Conservation (phyloP, 2,797 vertebrate species). For the Sebastes elongatus region DNA sequence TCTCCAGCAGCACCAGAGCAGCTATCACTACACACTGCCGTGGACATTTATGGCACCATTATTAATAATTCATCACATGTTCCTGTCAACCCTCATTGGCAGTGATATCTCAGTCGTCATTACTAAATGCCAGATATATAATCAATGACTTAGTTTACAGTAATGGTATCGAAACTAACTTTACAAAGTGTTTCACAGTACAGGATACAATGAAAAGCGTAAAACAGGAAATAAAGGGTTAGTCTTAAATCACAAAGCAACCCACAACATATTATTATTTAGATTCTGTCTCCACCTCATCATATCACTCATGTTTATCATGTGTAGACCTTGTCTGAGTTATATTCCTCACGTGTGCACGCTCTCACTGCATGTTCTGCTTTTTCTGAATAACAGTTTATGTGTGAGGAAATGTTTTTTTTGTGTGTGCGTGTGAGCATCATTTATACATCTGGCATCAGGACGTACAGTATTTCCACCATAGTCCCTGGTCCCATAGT, state of each 20-base stretch:
- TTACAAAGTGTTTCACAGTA: neutral
- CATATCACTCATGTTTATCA: neutral
- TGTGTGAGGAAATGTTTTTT: neutral
- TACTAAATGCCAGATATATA: neutral
- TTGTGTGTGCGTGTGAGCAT: neutral
- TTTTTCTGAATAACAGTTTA: neutral
- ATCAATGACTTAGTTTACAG: neutral
- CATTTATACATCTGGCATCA: neutral
- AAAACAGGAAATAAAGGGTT: neutral
- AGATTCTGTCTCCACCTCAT: neutral
- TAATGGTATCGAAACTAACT: no score
- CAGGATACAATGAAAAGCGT: neutral
- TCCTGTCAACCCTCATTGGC: neutral
- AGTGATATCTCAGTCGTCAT: neutral
- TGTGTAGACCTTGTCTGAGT: no score
- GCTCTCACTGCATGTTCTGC: neutral
- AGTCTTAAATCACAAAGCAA: neutral
- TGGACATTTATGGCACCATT: neutral
- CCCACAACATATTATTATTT: neutral
- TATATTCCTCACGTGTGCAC: neutral
- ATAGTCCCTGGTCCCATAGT: neutral
- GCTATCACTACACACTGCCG: neutral
- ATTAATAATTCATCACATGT: neutral
- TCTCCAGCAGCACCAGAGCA: neutral
- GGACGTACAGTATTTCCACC: neutral